These are phyloP conservation scores for Leptopilina myrica DNA, from an alignment of 2,888 invertebrate genomes.

Conservation along the genomic window DNA sequence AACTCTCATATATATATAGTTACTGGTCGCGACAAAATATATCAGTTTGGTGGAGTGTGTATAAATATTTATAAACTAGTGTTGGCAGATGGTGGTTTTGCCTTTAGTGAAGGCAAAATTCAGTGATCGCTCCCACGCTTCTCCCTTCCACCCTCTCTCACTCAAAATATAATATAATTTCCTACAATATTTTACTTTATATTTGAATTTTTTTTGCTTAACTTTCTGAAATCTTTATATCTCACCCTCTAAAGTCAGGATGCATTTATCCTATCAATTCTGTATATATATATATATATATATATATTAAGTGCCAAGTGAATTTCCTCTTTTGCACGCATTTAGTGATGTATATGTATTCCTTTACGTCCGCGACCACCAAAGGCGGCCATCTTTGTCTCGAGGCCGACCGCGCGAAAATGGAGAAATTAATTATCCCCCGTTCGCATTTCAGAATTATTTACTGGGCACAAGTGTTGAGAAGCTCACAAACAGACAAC, in stretches of 20 bases:
- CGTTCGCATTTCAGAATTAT: slow-evolving; percentile 22
- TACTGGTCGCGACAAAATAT: slow-evolving; percentile 63
- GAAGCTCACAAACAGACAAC: slow-evolving; percentile 5
- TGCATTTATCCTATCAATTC: slow-evolving; percentile 35
- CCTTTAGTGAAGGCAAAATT: slow-evolving; percentile 55
- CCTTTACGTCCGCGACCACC: slow-evolving; percentile 35
- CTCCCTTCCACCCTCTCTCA: neutral
- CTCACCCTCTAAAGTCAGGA: neutral
- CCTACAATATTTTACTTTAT: slow-evolving; percentile 22
- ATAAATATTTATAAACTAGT: slow-evolving; percentile 72
- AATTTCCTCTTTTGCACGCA: neutral
- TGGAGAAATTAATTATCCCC: slow-evolving; percentile 35
- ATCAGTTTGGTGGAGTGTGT: slow-evolving; percentile 56
- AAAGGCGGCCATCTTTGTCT: slow-evolving; percentile 41
- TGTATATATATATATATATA: no score
- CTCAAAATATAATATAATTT: slow-evolving; percentile 37
- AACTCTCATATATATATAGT: slow-evolving; percentile 38
- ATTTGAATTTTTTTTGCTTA: neutral
- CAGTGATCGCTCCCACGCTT: slow-evolving; percentile 38
- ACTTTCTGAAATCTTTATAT: neutral
- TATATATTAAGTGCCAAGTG: slow-evolving; percentile 37
- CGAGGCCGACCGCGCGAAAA: slow-evolving; percentile 31
- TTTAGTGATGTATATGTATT: slow-evolving; percentile 33
- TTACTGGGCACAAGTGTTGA: slow-evolving; percentile 34
- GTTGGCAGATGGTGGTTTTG: slow-evolving; percentile 67